phyloP scores from a whole-genome alignment of 2,113 vertebrate species.

The Bubalus kerabau region DNA sequence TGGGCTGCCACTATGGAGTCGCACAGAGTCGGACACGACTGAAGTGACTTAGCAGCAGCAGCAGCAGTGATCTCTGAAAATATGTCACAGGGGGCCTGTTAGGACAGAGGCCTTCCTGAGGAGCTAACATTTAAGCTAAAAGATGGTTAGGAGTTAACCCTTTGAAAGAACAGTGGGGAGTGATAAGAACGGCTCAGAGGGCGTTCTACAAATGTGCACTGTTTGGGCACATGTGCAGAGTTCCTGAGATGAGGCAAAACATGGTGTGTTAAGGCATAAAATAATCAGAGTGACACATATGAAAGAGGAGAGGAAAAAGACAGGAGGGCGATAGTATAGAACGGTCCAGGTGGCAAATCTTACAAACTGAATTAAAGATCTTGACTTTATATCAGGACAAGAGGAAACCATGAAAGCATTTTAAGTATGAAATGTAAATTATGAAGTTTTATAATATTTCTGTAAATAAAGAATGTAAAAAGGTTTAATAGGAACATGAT shows the following conservation, averaged over 20 bases:
- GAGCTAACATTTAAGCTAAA: not conserved
- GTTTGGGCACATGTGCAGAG: not conserved
- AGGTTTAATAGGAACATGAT: not conserved
- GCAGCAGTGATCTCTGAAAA: not conserved
- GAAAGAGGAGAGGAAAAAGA: not conserved
- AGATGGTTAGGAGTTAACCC: not conserved
- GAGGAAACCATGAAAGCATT: not conserved
- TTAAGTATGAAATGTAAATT: not conserved
- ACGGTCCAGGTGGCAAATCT: not conserved
- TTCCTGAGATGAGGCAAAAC: not conserved
- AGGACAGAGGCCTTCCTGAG: not conserved
- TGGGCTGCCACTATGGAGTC: no score
- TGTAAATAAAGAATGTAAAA: not conserved
- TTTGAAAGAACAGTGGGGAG: not conserved
- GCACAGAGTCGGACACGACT: accelerated
- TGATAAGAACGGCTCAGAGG: not conserved
- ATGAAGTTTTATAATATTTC: not conserved
- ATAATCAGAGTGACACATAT: not conserved
- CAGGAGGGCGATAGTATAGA: not conserved
- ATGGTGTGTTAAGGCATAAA: not conserved
- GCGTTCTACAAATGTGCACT: not conserved
- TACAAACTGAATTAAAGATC: not conserved
- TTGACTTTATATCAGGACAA: not conserved
- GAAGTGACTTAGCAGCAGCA: no score
- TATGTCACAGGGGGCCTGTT: not conserved